A percentile compares a stretch with the other conserved stretches of the same genome.
Conservation (phyloP, 2,888 invertebrate genomes). For the Amphimallon solstitiale region DNA sequence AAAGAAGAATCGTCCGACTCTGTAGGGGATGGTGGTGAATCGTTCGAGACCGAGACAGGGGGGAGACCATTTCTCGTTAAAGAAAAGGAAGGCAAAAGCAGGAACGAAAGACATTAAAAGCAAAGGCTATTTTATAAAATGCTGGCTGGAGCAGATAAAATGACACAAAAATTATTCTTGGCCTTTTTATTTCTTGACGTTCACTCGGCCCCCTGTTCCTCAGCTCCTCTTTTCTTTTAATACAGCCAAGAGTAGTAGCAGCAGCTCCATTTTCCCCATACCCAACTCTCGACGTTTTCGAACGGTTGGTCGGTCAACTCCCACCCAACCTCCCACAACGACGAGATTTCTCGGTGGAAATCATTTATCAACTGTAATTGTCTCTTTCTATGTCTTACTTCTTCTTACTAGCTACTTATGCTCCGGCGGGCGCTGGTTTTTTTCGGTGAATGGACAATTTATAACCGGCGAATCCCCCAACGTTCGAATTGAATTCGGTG, state of each 20-base stretch:
- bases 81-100: constrained; percentile 21
- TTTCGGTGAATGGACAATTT: constrained; percentile 36
- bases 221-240: too few species aligned
- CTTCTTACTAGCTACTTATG: constrained; percentile 14
- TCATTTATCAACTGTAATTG: constrained; percentile 10
- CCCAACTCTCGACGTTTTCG: background rate
- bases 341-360: background rate
- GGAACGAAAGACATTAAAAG: constrained; percentile 49
- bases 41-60: background rate
- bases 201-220: too few species aligned
- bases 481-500: background rate
- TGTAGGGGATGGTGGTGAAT: background rate
- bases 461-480: constrained; percentile 31
- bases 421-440: constrained; percentile 33
- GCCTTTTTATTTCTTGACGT: constrained; percentile 56
- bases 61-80: background rate
- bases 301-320: background rate
- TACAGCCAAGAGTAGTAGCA: background rate
- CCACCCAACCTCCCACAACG: background rate
- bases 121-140: constrained; percentile 60
- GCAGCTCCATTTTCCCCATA: background rate
- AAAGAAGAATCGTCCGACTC: background rate
- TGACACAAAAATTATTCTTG: constrained; percentile 60
- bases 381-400: constrained; percentile 43
- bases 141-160: constrained; percentile 59